Base-by-base conservation (phyloP, 2,113 vertebrate genomes). In the Puffinus mauretanicus region DNA sequence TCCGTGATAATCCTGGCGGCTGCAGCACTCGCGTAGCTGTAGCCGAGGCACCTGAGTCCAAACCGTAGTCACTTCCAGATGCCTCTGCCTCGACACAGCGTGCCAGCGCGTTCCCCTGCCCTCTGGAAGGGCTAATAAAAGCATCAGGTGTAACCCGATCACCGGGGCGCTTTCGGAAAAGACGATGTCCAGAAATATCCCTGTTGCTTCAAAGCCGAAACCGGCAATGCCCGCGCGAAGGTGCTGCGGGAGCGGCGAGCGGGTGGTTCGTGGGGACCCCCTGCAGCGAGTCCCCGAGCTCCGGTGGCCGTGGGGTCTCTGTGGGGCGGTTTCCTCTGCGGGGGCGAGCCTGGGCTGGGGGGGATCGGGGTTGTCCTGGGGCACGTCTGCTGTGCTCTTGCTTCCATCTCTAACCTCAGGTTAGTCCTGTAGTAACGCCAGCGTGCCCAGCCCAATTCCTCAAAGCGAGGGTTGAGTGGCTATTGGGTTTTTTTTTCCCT, bases 291-390 rank as follows among this genome's bases (percentile, higher is more conserved):
- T 19, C 52, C 32, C 9, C 0, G 2, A 10, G 73, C 47, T 22
- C 19, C 7, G 25, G 14, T 6, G 3, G 24, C 36, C 2, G 1
- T 2, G 64, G n/a, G 47, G 19, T 42, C n/a, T 80, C 47, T 5
- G 8, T 0, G 7, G 8, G 34, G 30, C 2, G 3, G 2, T 32
- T 81, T 27, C 19, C 7, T 42, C 12, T 1, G 0, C 0, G 2
- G 58, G 19, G 14, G 4, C 6, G 32, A 3, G 62, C 3, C 52
- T 8, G 11, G 64, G 42, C 16, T 24, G 21, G 21, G 32, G 3
- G 11, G 25, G 16, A 5, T 13, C 1, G 17, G 44, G 62, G 6
- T 55, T 71, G 26, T 60, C 55, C 29, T 19, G 30, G 52, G 11
- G 29, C 26, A 2, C 0, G 19, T 4, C 1, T 34, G 8, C 9